Conservation (phyloP, 2,888 invertebrate genomes). For the Dynastes grantii region DNA sequence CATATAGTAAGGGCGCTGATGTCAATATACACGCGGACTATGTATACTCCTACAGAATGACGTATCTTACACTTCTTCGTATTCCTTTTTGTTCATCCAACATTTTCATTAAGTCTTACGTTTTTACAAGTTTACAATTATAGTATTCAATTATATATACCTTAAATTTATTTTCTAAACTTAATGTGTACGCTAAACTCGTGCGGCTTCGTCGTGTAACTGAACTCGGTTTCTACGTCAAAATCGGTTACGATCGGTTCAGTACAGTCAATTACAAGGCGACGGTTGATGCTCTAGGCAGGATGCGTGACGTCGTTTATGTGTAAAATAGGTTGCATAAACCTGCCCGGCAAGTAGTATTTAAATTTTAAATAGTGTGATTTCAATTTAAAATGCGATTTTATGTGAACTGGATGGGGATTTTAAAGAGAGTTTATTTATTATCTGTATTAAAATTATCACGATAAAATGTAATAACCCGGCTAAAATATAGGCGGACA, state of each 20-base stretch:
- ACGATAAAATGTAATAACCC: no score
- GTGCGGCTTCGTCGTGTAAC: background rate
- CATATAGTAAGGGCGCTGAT: slow-evolving; percentile 40
- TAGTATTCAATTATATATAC: background rate
- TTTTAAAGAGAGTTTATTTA: no score
- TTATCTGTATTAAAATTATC: no score
- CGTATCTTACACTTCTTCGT: no score
- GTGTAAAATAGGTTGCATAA: background rate
- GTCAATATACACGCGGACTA: background rate
- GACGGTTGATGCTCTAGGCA: background rate
- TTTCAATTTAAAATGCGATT: no score
- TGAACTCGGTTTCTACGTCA: background rate
- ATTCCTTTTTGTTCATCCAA: no score
- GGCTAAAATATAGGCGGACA: background rate
- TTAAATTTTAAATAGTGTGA: no score
- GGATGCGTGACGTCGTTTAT: background rate
- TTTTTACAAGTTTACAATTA: background rate
- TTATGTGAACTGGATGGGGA: no score
- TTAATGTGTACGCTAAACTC: background rate
- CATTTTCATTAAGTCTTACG: background rate
- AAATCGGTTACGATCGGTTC: slow-evolving; percentile 7
- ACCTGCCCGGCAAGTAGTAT: no score
- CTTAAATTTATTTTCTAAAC: background rate
- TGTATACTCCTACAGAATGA: background rate
- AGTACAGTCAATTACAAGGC: background rate